Base-by-base conservation (phyloP, 2,888 invertebrate species). In the Caenorhabditis uteleia region DNA sequence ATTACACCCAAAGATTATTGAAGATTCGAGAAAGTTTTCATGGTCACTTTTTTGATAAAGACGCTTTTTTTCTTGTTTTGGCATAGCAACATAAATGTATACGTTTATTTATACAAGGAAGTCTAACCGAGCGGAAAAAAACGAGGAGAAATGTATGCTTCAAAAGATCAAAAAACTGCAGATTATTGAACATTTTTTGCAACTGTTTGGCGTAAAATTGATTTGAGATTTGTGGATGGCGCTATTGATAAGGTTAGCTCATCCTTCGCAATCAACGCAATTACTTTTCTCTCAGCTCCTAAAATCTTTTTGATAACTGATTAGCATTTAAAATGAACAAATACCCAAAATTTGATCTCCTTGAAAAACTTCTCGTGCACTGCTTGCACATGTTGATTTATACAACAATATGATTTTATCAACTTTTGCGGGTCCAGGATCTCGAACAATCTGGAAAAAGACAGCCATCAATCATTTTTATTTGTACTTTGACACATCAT, bases 351-450 rank as follows among this genome's bases (percentile, higher is more conserved):
- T 34, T 43, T 12, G 25, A 43, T 54, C 57, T 27, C 43, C 40
- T 7, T 50, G 46, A n/a, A 65, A 65, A 0, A 75, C 77, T 29
- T 74, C 75, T 42, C 71, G 42, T 0, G 77, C 69, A 53, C 70
- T 77, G 51, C 67, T 64, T 3, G 58, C 60, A 26, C 62, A 66
- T 8, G 77, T 77, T 7, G 57, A 60, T 53, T 71, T 76, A 56
- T 77, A 76, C 14, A 74, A 54, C 10, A 78, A 34, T 10, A 78
- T 58, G 18, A 78, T 67, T 53, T 78, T 78, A 60, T 78, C 78
- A 18, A 61, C 44, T 59, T 75, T 75, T 6, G 78, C 69, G 2
- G 71, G 62, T 8, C 78, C 78, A 3, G 77, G 74, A 44, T 78
- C 78, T 6, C 78, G 69, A 8, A 78, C 74, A n/a, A 77, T 68